A percentile compares a stretch with the other conserved stretches of the same genome.
Evolutionary conservation across 2,888 invertebrate genomes (phyloP).

Genomic region (Acanthosepion esculentum): DNA sequence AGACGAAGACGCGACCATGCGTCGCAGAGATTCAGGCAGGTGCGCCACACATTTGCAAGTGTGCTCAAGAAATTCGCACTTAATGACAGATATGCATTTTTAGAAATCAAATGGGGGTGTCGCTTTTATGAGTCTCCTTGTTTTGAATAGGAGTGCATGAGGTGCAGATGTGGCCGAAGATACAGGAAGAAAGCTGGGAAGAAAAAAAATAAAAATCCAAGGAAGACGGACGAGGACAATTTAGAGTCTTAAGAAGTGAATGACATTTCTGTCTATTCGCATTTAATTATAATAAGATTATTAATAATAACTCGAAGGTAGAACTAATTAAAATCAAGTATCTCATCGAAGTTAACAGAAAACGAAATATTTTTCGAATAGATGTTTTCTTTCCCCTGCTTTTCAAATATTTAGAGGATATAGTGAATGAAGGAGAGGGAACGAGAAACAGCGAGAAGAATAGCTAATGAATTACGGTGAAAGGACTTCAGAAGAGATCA

Average conservation of each 20-base stretch:
- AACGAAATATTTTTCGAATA: too few relatives aligned
- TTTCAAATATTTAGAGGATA: too few relatives aligned
- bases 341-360: too few relatives aligned
- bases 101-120: not conserved
- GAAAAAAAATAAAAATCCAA: too few relatives aligned
- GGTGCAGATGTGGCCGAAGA: not conserved
- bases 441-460: too few relatives aligned
- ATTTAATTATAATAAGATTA: not conserved
- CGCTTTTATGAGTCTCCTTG: not conserved
- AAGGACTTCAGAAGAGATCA: too few relatives aligned
- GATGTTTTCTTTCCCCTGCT: too few relatives aligned
- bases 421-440: too few relatives aligned
- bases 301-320: not conserved
- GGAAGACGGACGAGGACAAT: too few relatives aligned
- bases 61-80: not conserved
- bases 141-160: not conserved
- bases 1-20: not conserved
- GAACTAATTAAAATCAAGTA: too few relatives aligned
- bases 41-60: constrained; percentile 33
- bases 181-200: not conserved
- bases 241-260: not conserved
- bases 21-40: not conserved
- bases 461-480: too few relatives aligned
- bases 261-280: not conserved
- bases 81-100: constrained; percentile 33